A percentile compares a stretch with the other conserved stretches of the same genome.
Evolutionary conservation across 2,888 invertebrate genomes (phyloP).

Genomic region (Calliphora vomitoria): DNA sequence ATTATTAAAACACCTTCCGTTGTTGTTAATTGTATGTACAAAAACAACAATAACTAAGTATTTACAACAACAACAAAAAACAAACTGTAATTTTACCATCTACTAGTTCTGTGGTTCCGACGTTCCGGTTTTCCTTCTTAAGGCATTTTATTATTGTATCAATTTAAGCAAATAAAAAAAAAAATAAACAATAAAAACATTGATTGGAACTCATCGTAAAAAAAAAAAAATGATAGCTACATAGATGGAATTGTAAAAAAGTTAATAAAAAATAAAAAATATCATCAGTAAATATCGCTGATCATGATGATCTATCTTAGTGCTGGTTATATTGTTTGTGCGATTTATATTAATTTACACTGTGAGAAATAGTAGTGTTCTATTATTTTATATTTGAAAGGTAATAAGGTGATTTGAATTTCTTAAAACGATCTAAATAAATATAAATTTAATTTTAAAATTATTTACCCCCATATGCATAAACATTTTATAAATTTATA

Average conservation of each 20-base stretch:
- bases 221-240: neutral
- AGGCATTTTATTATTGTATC: slow-evolving; percentile 9
- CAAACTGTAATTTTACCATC: neutral
- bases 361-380: neutral
- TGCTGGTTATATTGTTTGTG: neutral
- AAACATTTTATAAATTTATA: no score
- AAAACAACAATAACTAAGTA: neutral
- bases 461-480: no score
- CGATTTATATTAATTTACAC: no score
- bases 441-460: no score
- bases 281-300: slow-evolving; percentile 27
- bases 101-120: slow-evolving; percentile 33
- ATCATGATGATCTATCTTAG: neutral
- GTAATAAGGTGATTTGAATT: no score
- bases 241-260: slow-evolving; percentile 12
- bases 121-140: slow-evolving; percentile 38
- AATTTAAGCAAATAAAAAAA: slow-evolving; percentile 3
- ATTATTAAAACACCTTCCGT: slow-evolving; percentile 54
- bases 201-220: slow-evolving; percentile 47
- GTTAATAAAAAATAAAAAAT: neutral
- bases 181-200: slow-evolving; percentile 43
- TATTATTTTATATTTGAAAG: no score
- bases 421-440: no score
- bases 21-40: slow-evolving; percentile 42
- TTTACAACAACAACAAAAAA: no score